Evolutionary conservation across 2,888 invertebrate species (phyloP).

Genomic region (Eupithecia tripunctaria): DNA sequence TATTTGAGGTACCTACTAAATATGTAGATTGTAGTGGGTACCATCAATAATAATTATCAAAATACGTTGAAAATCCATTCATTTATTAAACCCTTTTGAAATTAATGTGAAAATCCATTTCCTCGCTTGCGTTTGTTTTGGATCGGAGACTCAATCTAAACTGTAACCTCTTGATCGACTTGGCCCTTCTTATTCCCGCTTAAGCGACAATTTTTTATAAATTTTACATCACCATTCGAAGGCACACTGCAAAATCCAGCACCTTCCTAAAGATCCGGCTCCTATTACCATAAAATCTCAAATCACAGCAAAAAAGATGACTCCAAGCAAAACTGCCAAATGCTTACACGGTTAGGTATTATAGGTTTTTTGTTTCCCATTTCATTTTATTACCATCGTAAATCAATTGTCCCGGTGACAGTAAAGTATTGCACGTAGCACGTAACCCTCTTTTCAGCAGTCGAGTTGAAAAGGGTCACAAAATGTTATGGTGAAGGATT

Average conservation of each 20-base stretch:
- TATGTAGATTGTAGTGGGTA: too few species aligned
- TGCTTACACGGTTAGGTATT: neutral
- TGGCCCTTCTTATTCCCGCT: too few species aligned
- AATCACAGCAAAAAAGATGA: neutral
- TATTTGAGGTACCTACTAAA: too few species aligned
- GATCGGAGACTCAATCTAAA: too few species aligned
- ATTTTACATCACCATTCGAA: neutral
- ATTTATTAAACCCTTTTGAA: too few species aligned
- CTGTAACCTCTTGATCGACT: too few species aligned
- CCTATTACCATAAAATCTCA: neutral
- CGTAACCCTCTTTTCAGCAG: constrained; percentile 15
- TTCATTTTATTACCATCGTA: constrained; percentile 40
- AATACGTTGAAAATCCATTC: too few species aligned
- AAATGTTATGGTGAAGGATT: constrained; percentile 12
- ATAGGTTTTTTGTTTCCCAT: constrained; percentile 35
- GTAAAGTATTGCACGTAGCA: constrained; percentile 33
- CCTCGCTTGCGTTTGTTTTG: too few species aligned
- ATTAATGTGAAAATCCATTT: too few species aligned
- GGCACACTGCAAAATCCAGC: neutral
- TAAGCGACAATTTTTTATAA: too few species aligned
- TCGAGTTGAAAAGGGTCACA: constrained; percentile 24
- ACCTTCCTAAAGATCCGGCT: neutral
- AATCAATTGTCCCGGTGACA: constrained; percentile 36
- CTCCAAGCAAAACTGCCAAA: neutral
- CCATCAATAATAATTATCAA: too few species aligned